These are phyloP conservation scores for Sylvia atricapilla DNA, from an alignment of 2,113 vertebrate genomes.

Conservation along the genomic window DNA sequence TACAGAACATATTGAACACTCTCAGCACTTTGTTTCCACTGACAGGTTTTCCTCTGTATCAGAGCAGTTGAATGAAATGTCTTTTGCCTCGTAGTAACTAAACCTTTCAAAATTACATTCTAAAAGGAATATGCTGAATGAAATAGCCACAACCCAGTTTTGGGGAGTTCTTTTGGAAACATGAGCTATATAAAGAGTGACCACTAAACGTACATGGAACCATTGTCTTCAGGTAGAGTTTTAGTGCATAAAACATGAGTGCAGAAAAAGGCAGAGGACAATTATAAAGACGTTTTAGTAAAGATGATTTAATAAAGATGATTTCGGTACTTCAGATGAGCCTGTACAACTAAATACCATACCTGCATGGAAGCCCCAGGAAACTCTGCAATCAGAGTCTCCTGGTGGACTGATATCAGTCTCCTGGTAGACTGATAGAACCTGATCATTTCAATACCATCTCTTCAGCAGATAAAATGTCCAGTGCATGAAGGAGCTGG, in stretches of 20 bases:
- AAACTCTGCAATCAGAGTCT: not conserved
- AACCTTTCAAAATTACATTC: not conserved
- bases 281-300: not conserved
- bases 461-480: not conserved
- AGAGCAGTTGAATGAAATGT: not conserved
- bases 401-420: not conserved
- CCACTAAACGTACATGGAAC: not conserved
- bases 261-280: not conserved
- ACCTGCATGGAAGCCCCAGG: not conserved
- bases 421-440: not conserved
- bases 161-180: not conserved
- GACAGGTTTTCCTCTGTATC: not conserved
- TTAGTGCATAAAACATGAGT: fast-evolving
- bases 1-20: not conserved
- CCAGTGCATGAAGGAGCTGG: not conserved
- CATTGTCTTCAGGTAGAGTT: not conserved
- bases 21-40: not conserved
- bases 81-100: not conserved
- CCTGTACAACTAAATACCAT: fast-evolving
- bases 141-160: not conserved
- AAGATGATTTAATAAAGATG: not conserved
- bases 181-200: not conserved
- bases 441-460: not conserved
- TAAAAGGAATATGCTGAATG: not conserved
- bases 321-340: not conserved